Percentiles rank a stretch among this genome's conserved stretches.
These are phyloP conservation scores for Drosophila auraria DNA, from an alignment of 1,140 invertebrate species.

Conservation along the genomic window DNA sequence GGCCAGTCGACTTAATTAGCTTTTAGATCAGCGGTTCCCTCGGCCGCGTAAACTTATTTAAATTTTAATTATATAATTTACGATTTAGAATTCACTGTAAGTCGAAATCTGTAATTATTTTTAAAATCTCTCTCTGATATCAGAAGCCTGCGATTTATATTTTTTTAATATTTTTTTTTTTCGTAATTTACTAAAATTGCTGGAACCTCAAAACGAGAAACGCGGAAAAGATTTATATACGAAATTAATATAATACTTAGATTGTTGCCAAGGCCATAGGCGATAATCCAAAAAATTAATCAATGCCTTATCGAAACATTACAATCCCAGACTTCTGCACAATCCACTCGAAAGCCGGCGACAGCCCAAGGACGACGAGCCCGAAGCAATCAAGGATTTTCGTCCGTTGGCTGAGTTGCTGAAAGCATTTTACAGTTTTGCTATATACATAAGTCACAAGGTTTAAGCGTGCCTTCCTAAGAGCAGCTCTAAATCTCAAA, in stretches of 20 bases:
- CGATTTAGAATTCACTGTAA: conserved; percentile 44
- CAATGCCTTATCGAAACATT: conserved; percentile 40
- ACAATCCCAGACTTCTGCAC: conserved; percentile 47
- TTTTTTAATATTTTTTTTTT: conserved; percentile 38
- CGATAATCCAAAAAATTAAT: conserved; percentile 40
- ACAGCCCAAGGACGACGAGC: conserved; percentile 18
- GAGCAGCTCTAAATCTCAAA: conserved; percentile 37
- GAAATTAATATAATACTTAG: conserved; percentile 29
- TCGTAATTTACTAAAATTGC: conserved; percentile 37
- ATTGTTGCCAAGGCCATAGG: conserved; percentile 13
- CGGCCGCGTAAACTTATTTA: conserved; percentile 31
- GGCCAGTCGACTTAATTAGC: conserved; percentile 79
- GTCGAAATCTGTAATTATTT: conserved; percentile 68
- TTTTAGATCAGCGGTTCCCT: conserved; percentile 59
- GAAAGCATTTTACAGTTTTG: conserved; percentile 37
- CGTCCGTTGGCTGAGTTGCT: conserved; percentile 20
- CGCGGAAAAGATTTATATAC: conserved; percentile 42
- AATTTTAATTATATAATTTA: conserved; percentile 25
- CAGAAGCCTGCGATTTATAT: conserved; percentile 83
- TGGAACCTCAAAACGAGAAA: conserved; percentile 16
- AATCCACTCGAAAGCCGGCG: conserved; percentile 32
- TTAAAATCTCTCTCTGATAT: conserved; percentile 71
- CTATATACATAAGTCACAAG: conserved; percentile 70
- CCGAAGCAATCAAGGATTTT: conserved; percentile 1
- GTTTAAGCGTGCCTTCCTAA: conserved; percentile 69